Conservation (phyloP, 2,113 vertebrate species). For the Phrynocephalus versicolor region DNA sequence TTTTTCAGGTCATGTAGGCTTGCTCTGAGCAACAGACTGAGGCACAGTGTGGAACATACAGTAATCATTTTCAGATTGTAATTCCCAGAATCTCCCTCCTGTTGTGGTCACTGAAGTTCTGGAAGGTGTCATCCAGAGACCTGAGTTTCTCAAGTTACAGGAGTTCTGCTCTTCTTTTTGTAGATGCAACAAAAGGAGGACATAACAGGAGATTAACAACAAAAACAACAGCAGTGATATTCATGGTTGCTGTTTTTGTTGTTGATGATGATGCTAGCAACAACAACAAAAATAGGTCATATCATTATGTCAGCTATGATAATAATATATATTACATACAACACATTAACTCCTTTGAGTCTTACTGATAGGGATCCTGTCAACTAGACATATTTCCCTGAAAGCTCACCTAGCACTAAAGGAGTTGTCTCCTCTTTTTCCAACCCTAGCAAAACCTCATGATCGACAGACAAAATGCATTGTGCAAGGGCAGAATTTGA, state of each 20-base stretch:
- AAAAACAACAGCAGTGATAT: not conserved
- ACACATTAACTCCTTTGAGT: conserved; percentile 37
- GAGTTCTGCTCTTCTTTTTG: not conserved
- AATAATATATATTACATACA: conserved; percentile 53
- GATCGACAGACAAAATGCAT: conserved; percentile 36
- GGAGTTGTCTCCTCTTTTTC: conserved; percentile 42
- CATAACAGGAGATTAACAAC: not conserved
- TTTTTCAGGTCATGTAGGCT: not conserved
- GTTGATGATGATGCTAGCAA: too few relatives aligned
- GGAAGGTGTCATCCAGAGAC: too few relatives aligned
- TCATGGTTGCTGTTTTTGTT: not conserved
- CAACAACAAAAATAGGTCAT: too few relatives aligned
- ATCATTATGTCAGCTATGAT: conserved; percentile 6
- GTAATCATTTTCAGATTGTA: too few relatives aligned
- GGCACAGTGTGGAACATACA: not conserved
- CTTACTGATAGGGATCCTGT: conserved; percentile 40
- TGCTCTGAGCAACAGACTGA: not conserved
- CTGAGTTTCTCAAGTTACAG: too few relatives aligned
- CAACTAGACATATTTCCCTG: conserved; percentile 50
- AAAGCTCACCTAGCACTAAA: conserved; percentile 55
- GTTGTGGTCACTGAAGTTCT: too few relatives aligned
- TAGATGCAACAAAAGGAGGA: not conserved
- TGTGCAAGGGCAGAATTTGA: conserved; percentile 50
- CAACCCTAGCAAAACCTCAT: conserved; percentile 55
- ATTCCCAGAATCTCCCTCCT: too few relatives aligned